Conservation (phyloP, 1,140 invertebrate species). For the Plutomurus gul region DNA sequence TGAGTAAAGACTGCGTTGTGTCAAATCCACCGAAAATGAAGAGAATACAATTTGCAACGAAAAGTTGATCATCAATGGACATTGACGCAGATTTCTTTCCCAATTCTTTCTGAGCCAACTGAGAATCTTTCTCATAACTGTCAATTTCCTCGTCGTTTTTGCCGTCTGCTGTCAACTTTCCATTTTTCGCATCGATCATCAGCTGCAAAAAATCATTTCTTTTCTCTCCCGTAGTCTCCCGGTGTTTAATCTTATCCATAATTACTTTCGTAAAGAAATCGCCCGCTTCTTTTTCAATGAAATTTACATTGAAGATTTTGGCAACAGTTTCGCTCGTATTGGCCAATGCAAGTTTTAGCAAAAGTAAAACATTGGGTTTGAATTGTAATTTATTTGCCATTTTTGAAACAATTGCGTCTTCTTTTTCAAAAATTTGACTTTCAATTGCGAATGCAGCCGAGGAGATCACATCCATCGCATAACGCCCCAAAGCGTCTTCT, state of each 20-base stretch:
- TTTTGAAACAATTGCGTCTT: constrained; percentile 41
- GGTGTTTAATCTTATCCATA: neutral
- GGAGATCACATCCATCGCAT: neutral
- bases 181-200: constrained; percentile 58
- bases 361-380: too few relatives aligned
- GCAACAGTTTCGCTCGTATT: neutral
- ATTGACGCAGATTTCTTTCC: neutral
- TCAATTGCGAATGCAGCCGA: neutral
- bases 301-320: neutral
- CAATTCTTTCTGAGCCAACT: constrained; percentile 48
- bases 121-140: constrained; percentile 38
- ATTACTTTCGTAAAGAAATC: constrained; percentile 39
- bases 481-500: constrained; percentile 6
- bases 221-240: constrained; percentile 32
- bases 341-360: constrained; percentile 1
- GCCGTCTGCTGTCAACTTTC: constrained; percentile 32
- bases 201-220: constrained; percentile 58
- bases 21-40: constrained; percentile 54
- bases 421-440: neutral
- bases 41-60: constrained; percentile 42
- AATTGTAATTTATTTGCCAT: constrained; percentile 23
- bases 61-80: constrained; percentile 32
- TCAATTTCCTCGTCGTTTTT: neutral
- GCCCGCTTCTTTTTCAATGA: neutral
- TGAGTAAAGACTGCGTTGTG: constrained; percentile 42